These are phyloP conservation scores for Andrena dorsata DNA, from an alignment of 2,888 invertebrate genomes.

Conservation along the genomic window DNA sequence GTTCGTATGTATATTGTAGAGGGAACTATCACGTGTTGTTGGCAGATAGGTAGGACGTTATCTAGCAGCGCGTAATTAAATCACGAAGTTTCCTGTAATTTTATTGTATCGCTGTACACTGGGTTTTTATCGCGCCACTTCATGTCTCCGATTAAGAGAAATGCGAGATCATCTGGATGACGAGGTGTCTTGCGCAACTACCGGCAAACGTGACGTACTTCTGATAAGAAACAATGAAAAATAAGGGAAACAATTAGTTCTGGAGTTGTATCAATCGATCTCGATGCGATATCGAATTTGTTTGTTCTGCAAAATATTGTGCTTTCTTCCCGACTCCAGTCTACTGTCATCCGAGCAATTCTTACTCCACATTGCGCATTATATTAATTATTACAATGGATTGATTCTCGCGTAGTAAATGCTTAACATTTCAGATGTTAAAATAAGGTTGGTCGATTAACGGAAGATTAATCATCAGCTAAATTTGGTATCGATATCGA, in stretches of 20 bases:
- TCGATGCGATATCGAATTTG: constrained; percentile 9
- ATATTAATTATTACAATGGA: not conserved
- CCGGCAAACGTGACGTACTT: not conserved
- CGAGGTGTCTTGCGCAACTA: not conserved
- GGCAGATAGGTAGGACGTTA: not conserved
- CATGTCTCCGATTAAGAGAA: not conserved
- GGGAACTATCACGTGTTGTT: not conserved
- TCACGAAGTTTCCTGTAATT: not conserved
- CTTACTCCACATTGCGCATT: not conserved
- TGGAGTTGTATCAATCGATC: not conserved
- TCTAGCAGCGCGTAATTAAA: not conserved
- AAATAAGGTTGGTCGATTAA: too few species aligned
- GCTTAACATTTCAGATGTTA: too few species aligned
- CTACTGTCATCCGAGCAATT: constrained; percentile 6
- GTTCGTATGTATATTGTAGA: not conserved
- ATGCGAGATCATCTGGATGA: not conserved
- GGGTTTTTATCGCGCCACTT: too few species aligned
- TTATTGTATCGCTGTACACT: too few species aligned
- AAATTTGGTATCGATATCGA: not conserved
- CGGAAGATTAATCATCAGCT: not conserved
- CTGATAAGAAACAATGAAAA: constrained; percentile 21
- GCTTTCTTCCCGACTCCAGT: not conserved
- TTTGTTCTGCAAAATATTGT: not conserved
- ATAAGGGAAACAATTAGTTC: not conserved
- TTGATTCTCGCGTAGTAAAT: not conserved